Base-by-base conservation (phyloP, 2,888 invertebrate species). In the Parthenolecanium corni region DNA sequence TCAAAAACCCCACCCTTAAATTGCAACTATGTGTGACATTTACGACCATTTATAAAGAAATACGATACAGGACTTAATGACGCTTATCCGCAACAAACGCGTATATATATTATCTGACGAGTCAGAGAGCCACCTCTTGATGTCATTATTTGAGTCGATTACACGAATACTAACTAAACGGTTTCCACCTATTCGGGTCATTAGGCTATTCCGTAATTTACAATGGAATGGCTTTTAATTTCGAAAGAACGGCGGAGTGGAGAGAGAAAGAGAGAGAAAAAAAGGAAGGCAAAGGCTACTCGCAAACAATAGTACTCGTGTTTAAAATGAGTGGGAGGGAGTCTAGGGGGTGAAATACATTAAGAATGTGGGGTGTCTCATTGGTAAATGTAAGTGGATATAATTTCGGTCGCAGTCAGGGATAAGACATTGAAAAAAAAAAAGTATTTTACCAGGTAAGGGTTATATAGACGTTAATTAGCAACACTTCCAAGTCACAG, bases 71-170 rank as follows among this genome's bases (percentile, higher is more conserved):
- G 24, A 44, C 56, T 12, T 24, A 31, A 56, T 23, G 36, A 47
- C 58, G 31, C 47, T 58, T 31, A 57, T 23, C 38, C 12, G 31
- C 54, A 36, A 21, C 47, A 20, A 31, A 21, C 25, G 47, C n/a
- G n/a, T n/a, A n/a, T n/a, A n/a, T 57, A 57, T 25, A 44, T n/a
- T 46, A 46, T 18, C 20, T 20, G 38, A 53, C 24, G 16, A 5
- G 58, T 46, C 25, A 40, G 44, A 46, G 20, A 23, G 49, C 49
- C 21, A 58, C n/a, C 16, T 46, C 46, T 58, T 58, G 47, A 58
- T 58, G 58, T 58, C 58, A 58, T 58, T 58, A 58, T 58, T 57
- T 57, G 9, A 57, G 57, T 44, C 31, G 16, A 58, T 49, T 36
- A 49, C 49, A 57, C 49, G 31, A 58, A 20, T 5, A 16, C 14